phyloP scores from a whole-genome alignment of 2,113 vertebrate genomes.

The Dicentrarchus labrax region DNA sequence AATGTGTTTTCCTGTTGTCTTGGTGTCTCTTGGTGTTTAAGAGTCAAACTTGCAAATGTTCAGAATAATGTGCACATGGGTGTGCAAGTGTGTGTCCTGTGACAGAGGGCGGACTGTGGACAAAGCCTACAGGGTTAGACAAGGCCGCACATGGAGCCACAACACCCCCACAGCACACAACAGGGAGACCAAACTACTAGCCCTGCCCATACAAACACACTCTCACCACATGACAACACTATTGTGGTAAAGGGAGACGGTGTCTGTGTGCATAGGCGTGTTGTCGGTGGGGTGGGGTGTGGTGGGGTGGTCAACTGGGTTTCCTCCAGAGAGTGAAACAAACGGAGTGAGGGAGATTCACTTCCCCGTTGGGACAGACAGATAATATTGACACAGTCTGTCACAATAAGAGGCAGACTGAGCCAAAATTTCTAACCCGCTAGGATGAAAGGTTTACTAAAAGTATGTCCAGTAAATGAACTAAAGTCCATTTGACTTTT shows the following conservation, averaged over 20 bases:
- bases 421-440: conserved; percentile 21
- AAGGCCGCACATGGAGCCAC: conserved; percentile 67
- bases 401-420: conserved; percentile 57
- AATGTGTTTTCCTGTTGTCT: background rate
- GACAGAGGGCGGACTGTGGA: conserved; percentile 55
- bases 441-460: background rate
- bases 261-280: conserved; percentile 48
- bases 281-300: conserved; percentile 45
- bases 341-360: conserved; percentile 70
- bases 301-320: conserved; percentile 63
- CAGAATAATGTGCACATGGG: conserved; percentile 8
- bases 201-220: conserved; percentile 61
- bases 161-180: conserved; percentile 74
- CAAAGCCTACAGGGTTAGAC: conserved; percentile 61
- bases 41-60: conserved; percentile 20
- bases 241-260: conserved; percentile 60
- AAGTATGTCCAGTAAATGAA: background rate
- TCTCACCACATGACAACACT: conserved; percentile 65
- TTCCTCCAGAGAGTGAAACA: conserved; percentile 71
- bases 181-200: conserved; percentile 64
- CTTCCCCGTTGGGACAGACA: conserved; percentile 69
- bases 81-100: conserved; percentile 52
- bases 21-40: background rate
- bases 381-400: conserved; percentile 74
- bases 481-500: background rate